These are phyloP conservation scores for Beroe forskalii DNA, from an alignment of 37 sponge, comb jelly and placozoan species.

Conservation along the genomic window DNA sequence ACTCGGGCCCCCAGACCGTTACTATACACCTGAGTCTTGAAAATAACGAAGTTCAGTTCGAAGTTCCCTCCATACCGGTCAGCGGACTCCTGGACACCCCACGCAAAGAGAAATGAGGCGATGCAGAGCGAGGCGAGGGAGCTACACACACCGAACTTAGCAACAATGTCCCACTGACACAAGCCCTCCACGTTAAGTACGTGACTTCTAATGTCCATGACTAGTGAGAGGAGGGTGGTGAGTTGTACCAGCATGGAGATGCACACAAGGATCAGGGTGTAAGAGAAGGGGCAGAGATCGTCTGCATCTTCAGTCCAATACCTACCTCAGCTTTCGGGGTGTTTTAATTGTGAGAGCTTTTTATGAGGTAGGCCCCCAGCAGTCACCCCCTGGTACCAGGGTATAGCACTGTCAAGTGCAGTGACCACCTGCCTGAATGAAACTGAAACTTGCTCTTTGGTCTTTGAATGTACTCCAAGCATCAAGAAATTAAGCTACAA, in stretches of 20 bases:
- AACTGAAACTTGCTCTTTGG: too few species aligned
- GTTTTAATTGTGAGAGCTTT: too few species aligned
- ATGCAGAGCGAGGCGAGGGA: constrained; percentile 27
- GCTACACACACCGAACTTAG: constrained; percentile 35
- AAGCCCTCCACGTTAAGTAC: constrained; percentile 1
- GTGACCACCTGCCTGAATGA: too few species aligned
- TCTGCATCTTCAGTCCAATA: too few species aligned
- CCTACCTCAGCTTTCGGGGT: too few species aligned
- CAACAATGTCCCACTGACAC: constrained; percentile 56
- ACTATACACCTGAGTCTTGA: background rate
- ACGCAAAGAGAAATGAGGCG: constrained; percentile 13
- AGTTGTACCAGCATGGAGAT: constrained; percentile 8
- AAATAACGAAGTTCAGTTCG: background rate
- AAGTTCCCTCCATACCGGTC: constrained; percentile 25
- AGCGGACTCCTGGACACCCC: background rate
- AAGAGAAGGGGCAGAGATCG: too few species aligned
- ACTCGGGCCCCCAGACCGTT: background rate
- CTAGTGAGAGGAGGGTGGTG: background rate
- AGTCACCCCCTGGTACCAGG: too few species aligned
- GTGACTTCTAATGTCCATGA: constrained; percentile 9
- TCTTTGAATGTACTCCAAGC: too few species aligned
- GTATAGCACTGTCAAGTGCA: too few species aligned
- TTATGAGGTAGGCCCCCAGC: too few species aligned
- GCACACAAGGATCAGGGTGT: constrained; percentile 39
- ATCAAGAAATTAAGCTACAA: too few species aligned